Evolutionary conservation across 1,140 invertebrate species (phyloP).

Genomic region (Drosophila sturtevanti): DNA sequence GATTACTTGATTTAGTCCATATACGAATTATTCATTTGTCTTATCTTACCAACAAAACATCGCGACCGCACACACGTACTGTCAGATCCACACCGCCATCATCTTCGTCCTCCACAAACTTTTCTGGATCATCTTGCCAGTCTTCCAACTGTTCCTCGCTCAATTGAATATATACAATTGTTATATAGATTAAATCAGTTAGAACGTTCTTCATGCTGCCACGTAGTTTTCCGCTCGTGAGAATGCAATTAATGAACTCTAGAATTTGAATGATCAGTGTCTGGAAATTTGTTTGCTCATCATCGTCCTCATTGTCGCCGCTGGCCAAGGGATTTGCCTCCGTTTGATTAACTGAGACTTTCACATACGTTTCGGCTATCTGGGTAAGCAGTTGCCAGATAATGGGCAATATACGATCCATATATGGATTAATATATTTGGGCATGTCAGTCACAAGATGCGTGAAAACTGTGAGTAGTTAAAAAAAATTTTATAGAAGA

Average conservation of each 20-base stretch:
- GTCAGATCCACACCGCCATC: constrained; percentile 88
- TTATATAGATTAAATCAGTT: constrained; percentile 89
- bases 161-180: constrained; percentile 87
- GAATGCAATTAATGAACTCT: constrained; percentile 87
- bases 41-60: constrained; percentile 85
- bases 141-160: constrained; percentile 89
- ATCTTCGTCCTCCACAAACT: constrained; percentile 92
- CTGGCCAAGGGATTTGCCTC: constrained; percentile 65
- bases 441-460: constrained; percentile 87
- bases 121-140: constrained; percentile 89
- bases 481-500: not conserved
- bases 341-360: constrained; percentile 77
- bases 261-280: constrained; percentile 90
- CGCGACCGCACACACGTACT: constrained; percentile 90
- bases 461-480: constrained; percentile 83
- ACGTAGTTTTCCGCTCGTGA: constrained; percentile 86
- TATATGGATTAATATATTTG: constrained; percentile 86
- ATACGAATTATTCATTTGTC: not conserved
- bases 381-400: constrained; percentile 89
- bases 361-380: constrained; percentile 85
- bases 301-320: constrained; percentile 81
- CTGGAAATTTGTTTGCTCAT: constrained; percentile 89
- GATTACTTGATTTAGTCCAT: not conserved
- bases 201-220: constrained; percentile 87
- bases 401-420: constrained; percentile 87